Evolutionary conservation across 2,113 vertebrate species (phyloP), one percentile per base, ranked within the genome.

Genomic region (Sarotherodon lohbergeri): DNA sequence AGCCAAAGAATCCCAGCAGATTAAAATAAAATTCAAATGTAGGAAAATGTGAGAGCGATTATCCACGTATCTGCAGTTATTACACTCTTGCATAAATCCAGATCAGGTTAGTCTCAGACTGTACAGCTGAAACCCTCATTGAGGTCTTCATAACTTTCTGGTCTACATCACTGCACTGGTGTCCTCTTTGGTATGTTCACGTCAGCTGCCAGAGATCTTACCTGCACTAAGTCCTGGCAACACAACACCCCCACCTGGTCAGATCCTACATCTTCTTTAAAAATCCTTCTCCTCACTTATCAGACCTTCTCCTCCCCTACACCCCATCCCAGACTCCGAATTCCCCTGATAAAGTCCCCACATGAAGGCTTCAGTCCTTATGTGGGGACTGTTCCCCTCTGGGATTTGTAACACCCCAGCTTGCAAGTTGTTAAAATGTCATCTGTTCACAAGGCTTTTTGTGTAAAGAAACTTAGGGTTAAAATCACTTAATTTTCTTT

Each of bases 381-480:
- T 66, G 32, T 66, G 10, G 61, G 61, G 61, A 66, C 61, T 22
- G 61, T 13, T 66, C 61, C 10, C 19, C 19, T 66, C 34, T 66
- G 61, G 19, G 34, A 22, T 0, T 39, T 66, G 61, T 66, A 68
- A 68, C 11, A 1, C 61, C 5, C 19, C 34, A 0, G 32, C 34
- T 68, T 66, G n/a, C 19, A 36, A 39, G 61, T 39, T 39, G 34
- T 66, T 39, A 13, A 0, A 66, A 39, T 66, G 0, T 66, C 6
- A 66, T 0, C 61, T 66, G 61, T 39, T 66, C 34, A 13, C 0
- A 0, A 66, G 61, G 10, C 7, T 13, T 66, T 1, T 66, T 39
- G 61, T 1, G 17, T 39, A 66, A 66, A 66, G 61, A 36, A 34
- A 39, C 19, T 0, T 66, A n/a, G 19, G 34, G 19, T 66, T 66